Evolutionary conservation across 2,888 invertebrate genomes (phyloP), one percentile per base, ranked within the genome.

Genomic region (Cataglyphis altisquamis): DNA sequence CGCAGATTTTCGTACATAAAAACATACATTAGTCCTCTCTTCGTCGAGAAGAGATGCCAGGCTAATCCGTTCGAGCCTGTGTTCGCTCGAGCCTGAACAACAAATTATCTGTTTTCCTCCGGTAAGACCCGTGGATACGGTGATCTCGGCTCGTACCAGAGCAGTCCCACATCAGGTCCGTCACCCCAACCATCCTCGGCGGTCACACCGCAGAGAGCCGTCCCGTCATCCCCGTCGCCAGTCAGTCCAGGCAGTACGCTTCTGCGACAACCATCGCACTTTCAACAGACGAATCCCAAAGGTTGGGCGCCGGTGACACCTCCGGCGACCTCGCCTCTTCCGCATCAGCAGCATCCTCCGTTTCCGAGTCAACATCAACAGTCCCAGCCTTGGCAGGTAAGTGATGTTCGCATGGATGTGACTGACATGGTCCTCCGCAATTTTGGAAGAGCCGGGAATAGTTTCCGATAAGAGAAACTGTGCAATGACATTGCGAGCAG

Each of bases 291-390:
- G 80, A 88, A 90, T 10, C n/a, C 21, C n/a, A 94, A 92, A 84
- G 90, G 91, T 84, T 95, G 95, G 95, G 95, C 95, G 62, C 95
- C 95, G 72, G 95, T 95, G 21, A 95, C 95, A 85, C 95, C 95
- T 85, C 95, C 95, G 94, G 95, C 92, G 94, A 95, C 91, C 93
- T 94, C 94, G 72, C 94, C 95, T 90, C 81, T 93, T 93, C 93
- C 90, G 48, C 48, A 52, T 90, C 92, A 90, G 70, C 89, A 87
- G 29, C 87, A 78, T 52, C 80, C 87, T 18, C 45, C 68, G 25
- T 83, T 84, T 82, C 45, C 84, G 21, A 64, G 39, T 4, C 89
- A 84, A 1, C 89, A 88, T 41, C 88, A 67, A n/a, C 83, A 78
- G 57, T 25, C 29, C 12, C 84, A 83, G 29, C 52, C 36, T 74